These are phyloP conservation scores for Magallana gigas DNA, from an alignment of 1,140 invertebrate species.

Conservation along the genomic window DNA sequence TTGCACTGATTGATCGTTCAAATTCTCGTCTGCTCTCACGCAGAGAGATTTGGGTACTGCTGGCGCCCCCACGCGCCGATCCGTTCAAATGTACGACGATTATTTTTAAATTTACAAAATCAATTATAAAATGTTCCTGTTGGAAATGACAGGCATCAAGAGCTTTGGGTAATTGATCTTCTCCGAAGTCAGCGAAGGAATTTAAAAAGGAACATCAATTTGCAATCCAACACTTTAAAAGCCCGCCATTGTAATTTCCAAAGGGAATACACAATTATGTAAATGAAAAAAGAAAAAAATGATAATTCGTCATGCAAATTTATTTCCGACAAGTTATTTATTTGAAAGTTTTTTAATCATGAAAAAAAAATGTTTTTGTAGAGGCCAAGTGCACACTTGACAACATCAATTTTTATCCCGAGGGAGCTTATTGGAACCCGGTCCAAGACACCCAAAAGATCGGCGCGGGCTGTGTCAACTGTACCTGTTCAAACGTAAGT, in stretches of 20 bases:
- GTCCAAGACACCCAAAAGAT: not conserved
- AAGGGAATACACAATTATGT: not conserved
- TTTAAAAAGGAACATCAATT: slow-evolving; percentile 29
- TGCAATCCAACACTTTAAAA: slow-evolving; percentile 25
- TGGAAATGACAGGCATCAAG: slow-evolving; percentile 17
- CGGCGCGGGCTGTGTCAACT: slow-evolving; percentile 37
- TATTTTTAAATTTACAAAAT: slow-evolving; percentile 36
- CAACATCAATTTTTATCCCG: not conserved
- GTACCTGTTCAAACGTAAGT: slow-evolving; percentile 39
- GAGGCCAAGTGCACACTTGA: slow-evolving; percentile 30
- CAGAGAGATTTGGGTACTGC: slow-evolving; percentile 6
- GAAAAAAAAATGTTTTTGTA: not conserved
- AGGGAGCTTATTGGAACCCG: slow-evolving; percentile 26
- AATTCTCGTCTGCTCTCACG: slow-evolving; percentile 32
- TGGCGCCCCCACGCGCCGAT: slow-evolving; percentile 34
- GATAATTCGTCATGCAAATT: not conserved
- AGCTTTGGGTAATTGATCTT: slow-evolving; percentile 30
- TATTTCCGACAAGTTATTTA: too few relatives aligned
- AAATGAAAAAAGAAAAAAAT: not conserved
- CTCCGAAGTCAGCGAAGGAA: not conserved
- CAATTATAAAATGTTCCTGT: slow-evolving; percentile 20
- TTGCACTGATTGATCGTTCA: slow-evolving; percentile 31
- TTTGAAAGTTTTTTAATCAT: too few relatives aligned
- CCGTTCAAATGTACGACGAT: slow-evolving; percentile 18
- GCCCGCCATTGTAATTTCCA: not conserved